Conservation (phyloP, 2,888 invertebrate species). For the Cybosia mesomella region DNA sequence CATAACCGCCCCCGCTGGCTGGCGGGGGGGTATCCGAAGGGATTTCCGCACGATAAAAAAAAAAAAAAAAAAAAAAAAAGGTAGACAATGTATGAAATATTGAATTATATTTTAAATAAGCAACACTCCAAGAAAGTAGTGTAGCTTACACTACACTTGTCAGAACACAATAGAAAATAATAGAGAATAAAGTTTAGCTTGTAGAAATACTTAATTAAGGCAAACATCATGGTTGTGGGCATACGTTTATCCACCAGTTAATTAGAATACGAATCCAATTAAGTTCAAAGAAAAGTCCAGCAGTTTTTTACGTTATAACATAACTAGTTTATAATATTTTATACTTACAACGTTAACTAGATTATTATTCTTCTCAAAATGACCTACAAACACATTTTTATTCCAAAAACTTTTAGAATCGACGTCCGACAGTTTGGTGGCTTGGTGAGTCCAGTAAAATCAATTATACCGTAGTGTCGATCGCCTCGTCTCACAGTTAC, state of each 20-base stretch:
- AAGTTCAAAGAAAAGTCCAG: neutral
- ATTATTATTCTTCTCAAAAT: neutral
- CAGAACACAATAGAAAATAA: too few relatives aligned
- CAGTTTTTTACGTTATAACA: neutral
- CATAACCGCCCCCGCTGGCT: too few relatives aligned
- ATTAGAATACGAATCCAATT: neutral
- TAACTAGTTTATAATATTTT: too few relatives aligned
- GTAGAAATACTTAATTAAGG: too few relatives aligned
- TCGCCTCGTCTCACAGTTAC: conserved; percentile 62
- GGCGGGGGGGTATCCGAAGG: too few relatives aligned
- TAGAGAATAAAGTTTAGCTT: too few relatives aligned
- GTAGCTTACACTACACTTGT: neutral
- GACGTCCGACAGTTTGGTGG: conserved; percentile 61
- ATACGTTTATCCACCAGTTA: neutral
- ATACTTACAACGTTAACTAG: neutral
- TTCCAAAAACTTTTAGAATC: conserved; percentile 66
- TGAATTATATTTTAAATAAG: neutral
- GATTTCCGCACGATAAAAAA: too few relatives aligned
- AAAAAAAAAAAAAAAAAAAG: too few relatives aligned
- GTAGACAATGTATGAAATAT: too few relatives aligned
- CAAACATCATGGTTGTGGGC: too few relatives aligned
- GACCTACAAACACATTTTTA: conserved; percentile 11
- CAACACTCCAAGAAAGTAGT: neutral
- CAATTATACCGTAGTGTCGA: conserved; percentile 78
- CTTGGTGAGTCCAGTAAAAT: conserved; percentile 71